These are phyloP conservation scores for Coenonympha arcania DNA, from an alignment of 2,888 invertebrate species.

Conservation along the genomic window DNA sequence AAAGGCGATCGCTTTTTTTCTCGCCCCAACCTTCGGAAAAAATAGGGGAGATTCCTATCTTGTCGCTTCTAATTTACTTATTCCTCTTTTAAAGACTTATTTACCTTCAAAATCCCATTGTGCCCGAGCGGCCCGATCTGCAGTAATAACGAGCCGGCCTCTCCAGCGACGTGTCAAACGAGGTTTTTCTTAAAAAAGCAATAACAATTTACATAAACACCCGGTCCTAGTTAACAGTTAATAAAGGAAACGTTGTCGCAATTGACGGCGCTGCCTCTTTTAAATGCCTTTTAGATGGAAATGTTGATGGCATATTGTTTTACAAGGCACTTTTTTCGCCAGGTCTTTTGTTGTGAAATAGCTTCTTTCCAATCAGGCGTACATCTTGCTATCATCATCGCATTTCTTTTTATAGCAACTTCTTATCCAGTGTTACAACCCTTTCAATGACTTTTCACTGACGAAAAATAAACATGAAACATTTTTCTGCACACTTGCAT, in stretches of 20 bases:
- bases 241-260: slow-evolving; percentile 70
- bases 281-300: slow-evolving; percentile 67
- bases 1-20: slow-evolving; percentile 70
- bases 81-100: slow-evolving; percentile 83
- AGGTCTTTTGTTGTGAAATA: slow-evolving; percentile 31
- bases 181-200: slow-evolving; percentile 69
- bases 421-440: no score
- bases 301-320: slow-evolving; percentile 64
- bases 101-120: slow-evolving; percentile 78
- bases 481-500: no score
- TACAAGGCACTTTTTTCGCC: slow-evolving; percentile 50
- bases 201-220: slow-evolving; percentile 75
- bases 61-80: slow-evolving; percentile 86
- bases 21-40: slow-evolving; percentile 64
- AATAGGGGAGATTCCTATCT: slow-evolving; percentile 84
- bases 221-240: slow-evolving; percentile 72
- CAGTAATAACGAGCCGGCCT: slow-evolving; percentile 61
- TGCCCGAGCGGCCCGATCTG: slow-evolving; percentile 59
- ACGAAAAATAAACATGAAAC: no score
- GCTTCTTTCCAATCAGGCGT: slow-evolving; percentile 32
- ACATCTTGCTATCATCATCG: slow-evolving; percentile 24
- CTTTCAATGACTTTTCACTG: no score
- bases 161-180: slow-evolving; percentile 65
- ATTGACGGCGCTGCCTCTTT: slow-evolving; percentile 60
- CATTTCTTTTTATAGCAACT: not conserved